These are phyloP conservation scores for Zophobas atratus DNA, from an alignment of 1,140 invertebrate genomes.

Conservation along the genomic window DNA sequence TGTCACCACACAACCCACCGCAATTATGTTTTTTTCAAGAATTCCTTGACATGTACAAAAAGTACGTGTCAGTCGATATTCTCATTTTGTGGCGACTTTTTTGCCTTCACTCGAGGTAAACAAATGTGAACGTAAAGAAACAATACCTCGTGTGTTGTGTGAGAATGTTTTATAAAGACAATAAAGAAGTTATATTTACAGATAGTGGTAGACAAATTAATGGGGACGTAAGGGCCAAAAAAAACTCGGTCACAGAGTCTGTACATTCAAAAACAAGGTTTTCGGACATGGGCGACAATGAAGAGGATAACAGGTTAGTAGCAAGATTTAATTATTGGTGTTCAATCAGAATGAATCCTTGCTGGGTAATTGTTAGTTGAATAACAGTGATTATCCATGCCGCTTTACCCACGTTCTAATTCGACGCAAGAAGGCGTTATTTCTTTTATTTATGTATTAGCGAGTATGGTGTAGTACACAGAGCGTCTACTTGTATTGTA, in stretches of 20 bases:
- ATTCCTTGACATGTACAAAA: conserved; percentile 32
- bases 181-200: conserved; percentile 49
- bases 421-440: too few species aligned
- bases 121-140: conserved; percentile 31
- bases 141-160: not conserved
- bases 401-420: too few species aligned
- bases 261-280: conserved; percentile 64
- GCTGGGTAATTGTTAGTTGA: too few species aligned
- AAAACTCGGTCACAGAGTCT: conserved; percentile 64
- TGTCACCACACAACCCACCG: conserved; percentile 5
- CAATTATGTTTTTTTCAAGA: conserved; percentile 20
- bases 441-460: not conserved
- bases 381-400: too few species aligned
- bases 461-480: too few species aligned
- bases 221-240: conserved; percentile 61
- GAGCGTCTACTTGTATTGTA: conserved; percentile 63
- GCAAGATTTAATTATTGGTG: too few species aligned
- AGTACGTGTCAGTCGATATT: conserved; percentile 13
- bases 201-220: conserved; percentile 58
- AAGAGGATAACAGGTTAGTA: conserved; percentile 59
- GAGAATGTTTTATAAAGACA: conserved; percentile 4
- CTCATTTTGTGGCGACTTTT: conserved; percentile 29
- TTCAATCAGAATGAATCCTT: too few species aligned
- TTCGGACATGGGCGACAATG: conserved; percentile 59
- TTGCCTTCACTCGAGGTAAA: conserved; percentile 26